Evolutionary conservation across 2,888 invertebrate genomes (phyloP).

Genomic region (Agrypnus murinus): DNA sequence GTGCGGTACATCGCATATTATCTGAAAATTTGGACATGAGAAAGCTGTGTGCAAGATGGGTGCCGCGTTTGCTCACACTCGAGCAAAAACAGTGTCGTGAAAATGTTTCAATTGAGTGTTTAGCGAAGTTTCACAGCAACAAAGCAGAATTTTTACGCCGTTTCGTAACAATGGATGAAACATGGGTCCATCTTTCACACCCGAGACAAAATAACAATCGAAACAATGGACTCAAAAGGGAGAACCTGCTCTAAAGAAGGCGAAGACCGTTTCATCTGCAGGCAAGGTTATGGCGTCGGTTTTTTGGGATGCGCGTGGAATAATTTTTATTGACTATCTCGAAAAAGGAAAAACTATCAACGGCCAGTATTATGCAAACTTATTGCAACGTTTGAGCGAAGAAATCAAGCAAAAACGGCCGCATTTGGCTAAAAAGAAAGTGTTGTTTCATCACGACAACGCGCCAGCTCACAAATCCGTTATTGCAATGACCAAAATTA

Average conservation of each 20-base stretch:
- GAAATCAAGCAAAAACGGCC: slow-evolving; percentile 53
- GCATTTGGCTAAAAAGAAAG: slow-evolving; percentile 55
- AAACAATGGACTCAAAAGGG: no score
- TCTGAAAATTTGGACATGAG: no score
- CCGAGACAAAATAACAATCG: no score
- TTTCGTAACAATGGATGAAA: no score
- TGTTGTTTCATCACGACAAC: slow-evolving; percentile 49
- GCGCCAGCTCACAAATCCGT: slow-evolving; percentile 35
- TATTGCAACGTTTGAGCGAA: slow-evolving; percentile 49
- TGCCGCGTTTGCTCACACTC: no score
- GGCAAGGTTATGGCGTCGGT: slow-evolving; percentile 21
- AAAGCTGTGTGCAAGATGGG: no score
- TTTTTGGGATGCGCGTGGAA: slow-evolving; percentile 54
- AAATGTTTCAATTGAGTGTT: no score
- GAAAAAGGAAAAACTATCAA: slow-evolving; percentile 61
- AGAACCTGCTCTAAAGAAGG: slow-evolving; percentile 2
- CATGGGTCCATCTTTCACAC: no score
- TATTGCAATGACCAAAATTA: background rate
- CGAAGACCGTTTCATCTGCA: slow-evolving; percentile 13
- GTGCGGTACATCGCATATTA: no score
- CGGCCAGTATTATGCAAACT: slow-evolving; percentile 53
- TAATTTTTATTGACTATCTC: slow-evolving; percentile 62
- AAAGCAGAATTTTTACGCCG: no score
- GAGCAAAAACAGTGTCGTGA: no score
- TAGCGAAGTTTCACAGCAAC: no score